A percentile compares a stretch with the other conserved stretches of the same genome.
These are phyloP conservation scores for Pholis gunnellus DNA, from an alignment of 2,113 vertebrate species.

Conservation along the genomic window DNA sequence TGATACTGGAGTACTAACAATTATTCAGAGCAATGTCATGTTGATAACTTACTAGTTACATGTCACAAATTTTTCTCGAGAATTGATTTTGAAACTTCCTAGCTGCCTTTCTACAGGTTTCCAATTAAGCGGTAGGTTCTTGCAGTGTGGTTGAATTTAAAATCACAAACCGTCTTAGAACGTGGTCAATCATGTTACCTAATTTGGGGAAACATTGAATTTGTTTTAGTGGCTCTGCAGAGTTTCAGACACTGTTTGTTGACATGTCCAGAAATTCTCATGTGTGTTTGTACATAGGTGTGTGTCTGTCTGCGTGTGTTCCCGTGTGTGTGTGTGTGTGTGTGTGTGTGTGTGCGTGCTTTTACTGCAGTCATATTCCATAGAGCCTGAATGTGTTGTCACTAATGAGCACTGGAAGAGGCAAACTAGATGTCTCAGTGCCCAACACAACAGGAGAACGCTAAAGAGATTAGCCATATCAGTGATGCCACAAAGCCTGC, in stretches of 20 bases:
- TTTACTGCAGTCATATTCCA: slow-evolving; percentile 52
- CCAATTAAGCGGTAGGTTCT: slow-evolving; percentile 10
- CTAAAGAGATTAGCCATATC: slow-evolving; percentile 70
- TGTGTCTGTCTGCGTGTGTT: not conserved
- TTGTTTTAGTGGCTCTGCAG: slow-evolving; percentile 7
- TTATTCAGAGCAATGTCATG: not conserved
- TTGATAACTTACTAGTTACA: not conserved
- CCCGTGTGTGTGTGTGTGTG: not conserved
- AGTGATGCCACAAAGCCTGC: slow-evolving; percentile 54
- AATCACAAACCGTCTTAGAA: slow-evolving; percentile 10
- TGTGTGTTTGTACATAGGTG: not conserved
- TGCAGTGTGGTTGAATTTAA: slow-evolving; percentile 10
- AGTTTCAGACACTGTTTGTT: slow-evolving; percentile 12
- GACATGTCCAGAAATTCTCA: not conserved
- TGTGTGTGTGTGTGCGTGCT: not conserved
- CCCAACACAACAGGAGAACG: slow-evolving; percentile 61
- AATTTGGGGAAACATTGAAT: not conserved
- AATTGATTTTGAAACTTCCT: slow-evolving; percentile 12
- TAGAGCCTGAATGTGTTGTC: slow-evolving; percentile 47
- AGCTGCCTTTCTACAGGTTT: slow-evolving; percentile 16
- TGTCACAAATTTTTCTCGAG: not conserved
- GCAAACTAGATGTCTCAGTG: slow-evolving; percentile 62
- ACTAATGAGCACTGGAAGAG: slow-evolving; percentile 58
- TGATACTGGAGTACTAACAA: not conserved
- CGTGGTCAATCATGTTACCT: not conserved